Conservation (phyloP, 2,888 invertebrate genomes). For the Chrysomela aeneicollis region DNA sequence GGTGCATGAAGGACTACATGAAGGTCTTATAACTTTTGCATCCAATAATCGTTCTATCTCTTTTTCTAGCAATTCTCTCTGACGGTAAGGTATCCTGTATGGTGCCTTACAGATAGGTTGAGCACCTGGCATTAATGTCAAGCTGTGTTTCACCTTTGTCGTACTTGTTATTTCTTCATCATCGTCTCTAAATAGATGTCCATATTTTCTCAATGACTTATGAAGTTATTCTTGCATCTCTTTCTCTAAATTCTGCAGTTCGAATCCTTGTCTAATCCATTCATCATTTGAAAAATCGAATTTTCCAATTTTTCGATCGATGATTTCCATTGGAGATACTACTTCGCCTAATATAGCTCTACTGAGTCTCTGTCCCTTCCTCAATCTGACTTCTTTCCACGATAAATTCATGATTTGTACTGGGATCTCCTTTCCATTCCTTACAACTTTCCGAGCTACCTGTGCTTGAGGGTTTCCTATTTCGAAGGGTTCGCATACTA, state of each 20-base stretch:
- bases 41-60: no score
- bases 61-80: no score
- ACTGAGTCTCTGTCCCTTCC: no score
- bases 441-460: constrained; percentile 3
- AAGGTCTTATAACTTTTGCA: constrained; percentile 24
- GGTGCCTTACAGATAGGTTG: no score
- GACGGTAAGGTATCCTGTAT: no score
- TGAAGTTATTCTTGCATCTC: constrained; percentile 3
- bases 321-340: no score
- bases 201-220: constrained; percentile 6
- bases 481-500: constrained; percentile 4
- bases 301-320: constrained; percentile 9
- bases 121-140: constrained; percentile 21
- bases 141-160: constrained; percentile 21
- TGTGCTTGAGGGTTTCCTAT: constrained; percentile 11
- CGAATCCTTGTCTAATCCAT: constrained; percentile 25
- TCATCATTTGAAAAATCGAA: constrained; percentile 18
- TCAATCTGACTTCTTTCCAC: no score
- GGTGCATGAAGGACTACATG: constrained; percentile 32
- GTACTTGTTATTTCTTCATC: constrained; percentile 26
- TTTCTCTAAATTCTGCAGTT: constrained; percentile 12
- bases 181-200: constrained; percentile 20
- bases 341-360: no score
- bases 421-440: no score
- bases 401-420: no score